Evolutionary conservation across 2,888 invertebrate genomes (phyloP).

Genomic region (Scaptomyza cyrtandrae): DNA sequence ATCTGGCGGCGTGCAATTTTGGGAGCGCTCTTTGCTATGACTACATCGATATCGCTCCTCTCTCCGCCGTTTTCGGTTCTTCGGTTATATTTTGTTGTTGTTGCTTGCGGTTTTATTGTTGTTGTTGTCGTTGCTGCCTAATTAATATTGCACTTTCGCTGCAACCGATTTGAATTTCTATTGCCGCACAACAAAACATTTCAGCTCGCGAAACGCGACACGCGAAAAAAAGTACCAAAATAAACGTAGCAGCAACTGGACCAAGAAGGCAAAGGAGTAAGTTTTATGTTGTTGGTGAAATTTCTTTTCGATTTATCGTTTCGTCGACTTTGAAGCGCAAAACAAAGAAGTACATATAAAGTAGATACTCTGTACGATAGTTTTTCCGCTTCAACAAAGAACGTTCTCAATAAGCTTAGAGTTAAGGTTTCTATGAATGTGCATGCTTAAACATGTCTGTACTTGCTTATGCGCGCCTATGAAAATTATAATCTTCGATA

Average conservation of each 20-base stretch:
- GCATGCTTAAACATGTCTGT: not conserved
- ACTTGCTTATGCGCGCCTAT: too few relatives aligned
- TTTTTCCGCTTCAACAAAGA: not conserved
- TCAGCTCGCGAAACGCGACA: constrained; percentile 40
- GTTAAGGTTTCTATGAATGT: not conserved
- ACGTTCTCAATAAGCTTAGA: not conserved
- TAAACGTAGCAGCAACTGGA: constrained; percentile 1
- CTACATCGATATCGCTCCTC: constrained; percentile 52
- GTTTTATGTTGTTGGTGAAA: constrained; percentile 23
- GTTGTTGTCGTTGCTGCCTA: constrained; percentile 26
- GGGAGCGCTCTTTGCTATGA: constrained; percentile 49
- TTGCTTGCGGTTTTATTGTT: not conserved
- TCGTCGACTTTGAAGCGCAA: constrained; percentile 15
- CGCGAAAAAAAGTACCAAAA: not conserved
- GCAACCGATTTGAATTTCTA: constrained; percentile 48
- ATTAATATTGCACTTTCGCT: constrained; percentile 57
- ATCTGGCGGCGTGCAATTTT: constrained; percentile 78
- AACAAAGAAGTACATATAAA: not conserved
- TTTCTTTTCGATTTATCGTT: constrained; percentile 5
- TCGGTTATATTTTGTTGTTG: not conserved
- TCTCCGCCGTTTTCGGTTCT: not conserved
- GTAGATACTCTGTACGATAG: not conserved
- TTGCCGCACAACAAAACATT: constrained; percentile 54
- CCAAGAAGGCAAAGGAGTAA: not conserved
- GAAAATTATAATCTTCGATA: not conserved